A percentile compares a stretch with the other conserved stretches of the same genome.
Evolutionary conservation across 2,797 vertebrate genomes (phyloP).

Genomic region (Sebastes itinus): DNA sequence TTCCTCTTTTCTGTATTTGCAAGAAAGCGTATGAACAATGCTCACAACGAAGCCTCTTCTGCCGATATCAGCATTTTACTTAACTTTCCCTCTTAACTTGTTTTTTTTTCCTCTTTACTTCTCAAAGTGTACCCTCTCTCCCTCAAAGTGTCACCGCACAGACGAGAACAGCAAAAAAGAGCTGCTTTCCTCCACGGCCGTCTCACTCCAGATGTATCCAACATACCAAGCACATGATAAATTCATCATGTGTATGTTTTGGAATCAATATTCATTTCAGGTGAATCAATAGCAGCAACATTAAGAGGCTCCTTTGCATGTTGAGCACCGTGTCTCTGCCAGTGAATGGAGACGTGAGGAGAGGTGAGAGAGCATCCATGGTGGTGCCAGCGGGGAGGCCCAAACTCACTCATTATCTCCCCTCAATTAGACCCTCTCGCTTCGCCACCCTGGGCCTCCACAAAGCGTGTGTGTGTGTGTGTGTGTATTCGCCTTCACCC

Average conservation of each 20-base stretch:
- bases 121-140: slow-evolving; percentile 65
- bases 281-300: slow-evolving; percentile 71
- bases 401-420: slow-evolving; percentile 79
- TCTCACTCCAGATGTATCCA: slow-evolving; percentile 31
- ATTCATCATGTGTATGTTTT: slow-evolving; percentile 74
- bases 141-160: slow-evolving; percentile 41
- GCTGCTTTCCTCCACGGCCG: slow-evolving; percentile 9
- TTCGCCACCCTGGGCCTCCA: slow-evolving; percentile 61
- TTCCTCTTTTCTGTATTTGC: slow-evolving; percentile 84
- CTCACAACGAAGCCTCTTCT: slow-evolving; percentile 76
- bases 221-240: slow-evolving; percentile 49
- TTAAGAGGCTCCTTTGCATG: slow-evolving; percentile 75
- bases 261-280: slow-evolving; percentile 77
- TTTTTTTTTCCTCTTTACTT: slow-evolving; percentile 71
- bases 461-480: slow-evolving; percentile 28
- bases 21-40: slow-evolving; percentile 81
- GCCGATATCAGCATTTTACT: slow-evolving; percentile 80
- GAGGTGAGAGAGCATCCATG: slow-evolving; percentile 67
- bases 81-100: slow-evolving; percentile 80
- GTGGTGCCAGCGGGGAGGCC: slow-evolving; percentile 76
- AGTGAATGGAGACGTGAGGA: slow-evolving; percentile 65
- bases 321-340: slow-evolving; percentile 62
- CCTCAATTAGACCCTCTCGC: slow-evolving; percentile 79
- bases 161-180: slow-evolving; percentile 16
- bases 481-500: slow-evolving; percentile 47